phyloP scores from a whole-genome alignment of 35 echinoderm and acorn worm genomes.

The Anneissia japonica region DNA sequence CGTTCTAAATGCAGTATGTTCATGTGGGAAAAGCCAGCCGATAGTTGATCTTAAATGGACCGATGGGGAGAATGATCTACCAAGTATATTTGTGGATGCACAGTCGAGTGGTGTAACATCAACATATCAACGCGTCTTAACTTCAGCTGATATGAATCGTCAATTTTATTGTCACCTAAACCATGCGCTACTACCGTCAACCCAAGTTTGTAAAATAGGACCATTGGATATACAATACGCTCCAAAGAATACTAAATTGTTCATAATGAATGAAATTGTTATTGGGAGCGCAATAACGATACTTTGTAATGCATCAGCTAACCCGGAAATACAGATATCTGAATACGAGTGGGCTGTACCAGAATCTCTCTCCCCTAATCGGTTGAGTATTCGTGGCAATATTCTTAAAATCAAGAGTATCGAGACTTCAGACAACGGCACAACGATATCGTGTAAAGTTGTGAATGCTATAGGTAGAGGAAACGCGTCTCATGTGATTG shows the following conservation, averaged over 20 bases:
- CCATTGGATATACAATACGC: not conserved
- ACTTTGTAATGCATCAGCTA: not conserved
- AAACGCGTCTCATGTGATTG: not conserved
- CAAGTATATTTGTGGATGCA: not conserved
- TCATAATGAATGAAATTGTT: not conserved
- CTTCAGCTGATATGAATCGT: not conserved
- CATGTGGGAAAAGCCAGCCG: not conserved
- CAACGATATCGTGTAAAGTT: not conserved
- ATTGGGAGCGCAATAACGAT: not conserved
- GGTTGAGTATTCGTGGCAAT: not conserved
- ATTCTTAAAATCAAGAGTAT: not conserved
- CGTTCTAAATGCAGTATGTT: not conserved
- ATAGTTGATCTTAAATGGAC: not conserved
- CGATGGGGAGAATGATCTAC: not conserved
- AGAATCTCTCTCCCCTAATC: not conserved
- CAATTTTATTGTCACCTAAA: not conserved
- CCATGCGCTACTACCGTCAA: not conserved
- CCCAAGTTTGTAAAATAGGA: not conserved
- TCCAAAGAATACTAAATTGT: not conserved
- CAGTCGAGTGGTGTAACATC: not conserved
- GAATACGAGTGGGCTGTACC: not conserved
- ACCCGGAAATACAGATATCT: slow-evolving; percentile 1
- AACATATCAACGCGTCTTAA: not conserved
- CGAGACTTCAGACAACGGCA: not conserved
- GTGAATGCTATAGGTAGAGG: not conserved